Evolutionary conservation across 2,113 vertebrate genomes (phyloP).

Genomic region (Prolemur simus): DNA sequence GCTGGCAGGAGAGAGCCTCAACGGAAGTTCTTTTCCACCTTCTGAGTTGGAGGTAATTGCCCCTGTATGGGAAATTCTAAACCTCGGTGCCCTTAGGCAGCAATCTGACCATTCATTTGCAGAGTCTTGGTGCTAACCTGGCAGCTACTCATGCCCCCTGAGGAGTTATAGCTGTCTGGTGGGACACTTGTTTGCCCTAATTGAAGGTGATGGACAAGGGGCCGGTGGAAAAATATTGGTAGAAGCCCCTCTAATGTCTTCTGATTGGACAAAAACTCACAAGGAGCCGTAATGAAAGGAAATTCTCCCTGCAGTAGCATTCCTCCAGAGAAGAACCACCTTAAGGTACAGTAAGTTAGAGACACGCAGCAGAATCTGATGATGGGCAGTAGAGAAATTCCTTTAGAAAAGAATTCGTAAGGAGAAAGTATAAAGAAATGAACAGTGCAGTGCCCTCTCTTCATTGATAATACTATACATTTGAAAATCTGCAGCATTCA

Average conservation of each 20-base stretch:
- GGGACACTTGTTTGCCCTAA: constrained; percentile 62
- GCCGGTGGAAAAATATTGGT: not conserved
- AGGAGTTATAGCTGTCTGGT: constrained; percentile 41
- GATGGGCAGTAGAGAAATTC: not conserved
- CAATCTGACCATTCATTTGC: constrained; percentile 47
- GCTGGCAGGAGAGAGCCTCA: constrained; percentile 40
- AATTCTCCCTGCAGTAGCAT: not conserved
- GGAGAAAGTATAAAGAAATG: constrained; percentile 56
- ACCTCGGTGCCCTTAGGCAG: constrained; percentile 24
- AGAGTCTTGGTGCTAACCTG: constrained; percentile 8
- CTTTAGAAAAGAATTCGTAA: not conserved
- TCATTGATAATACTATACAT: constrained; percentile 52
- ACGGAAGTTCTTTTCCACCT: constrained; percentile 35
- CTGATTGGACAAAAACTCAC: not conserved
- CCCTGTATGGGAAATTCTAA: constrained; percentile 50
- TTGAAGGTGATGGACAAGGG: constrained; percentile 54
- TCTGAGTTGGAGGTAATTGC: constrained; percentile 60
- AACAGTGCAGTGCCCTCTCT: not conserved
- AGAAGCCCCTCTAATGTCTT: constrained; percentile 15
- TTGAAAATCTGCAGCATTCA: constrained; percentile 68
- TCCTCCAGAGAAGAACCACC: not conserved
- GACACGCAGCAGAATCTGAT: not conserved
- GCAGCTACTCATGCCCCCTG: constrained; percentile 14
- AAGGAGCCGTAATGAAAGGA: not conserved
- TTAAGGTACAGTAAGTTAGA: not conserved